Percentiles rank a stretch among this genome's conserved stretches.
These are phyloP conservation scores for Austrolebias charrua DNA, from an alignment of 2,797 vertebrate genomes.

Conservation along the genomic window DNA sequence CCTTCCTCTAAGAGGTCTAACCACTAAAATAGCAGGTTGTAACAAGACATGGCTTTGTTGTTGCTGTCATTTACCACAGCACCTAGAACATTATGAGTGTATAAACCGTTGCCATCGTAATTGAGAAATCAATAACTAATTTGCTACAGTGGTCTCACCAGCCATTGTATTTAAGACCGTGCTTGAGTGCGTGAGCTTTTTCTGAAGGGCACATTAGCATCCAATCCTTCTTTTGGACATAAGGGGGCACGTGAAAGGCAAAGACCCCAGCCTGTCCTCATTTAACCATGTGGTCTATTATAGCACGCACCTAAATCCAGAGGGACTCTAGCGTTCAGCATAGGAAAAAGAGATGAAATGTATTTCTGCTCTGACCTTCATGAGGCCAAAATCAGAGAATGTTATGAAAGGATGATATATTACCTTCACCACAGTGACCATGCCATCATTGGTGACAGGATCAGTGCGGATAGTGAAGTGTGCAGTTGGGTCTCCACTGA, in stretches of 20 bases:
- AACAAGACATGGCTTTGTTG: slow-evolving; percentile 65
- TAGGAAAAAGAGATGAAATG: slow-evolving; percentile 12
- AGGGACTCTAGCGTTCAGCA: slow-evolving; percentile 21
- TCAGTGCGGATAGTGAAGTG: slow-evolving; percentile 92
- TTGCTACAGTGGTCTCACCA: slow-evolving; percentile 67
- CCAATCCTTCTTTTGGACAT: slow-evolving; percentile 65
- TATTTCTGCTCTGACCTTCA: slow-evolving; percentile 9
- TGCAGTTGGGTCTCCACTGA: slow-evolving; percentile 88
- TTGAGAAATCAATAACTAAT: slow-evolving; percentile 82
- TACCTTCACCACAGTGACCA: slow-evolving; percentile 94
- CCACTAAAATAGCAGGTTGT: slow-evolving; percentile 45
- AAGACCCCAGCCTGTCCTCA: slow-evolving; percentile 44
- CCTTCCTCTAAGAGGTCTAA: slow-evolving; percentile 32
- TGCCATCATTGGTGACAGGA: slow-evolving; percentile 89
- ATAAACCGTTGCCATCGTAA: slow-evolving; percentile 68
- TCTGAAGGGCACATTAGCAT: slow-evolving; percentile 53
- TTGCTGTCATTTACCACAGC: slow-evolving; percentile 64
- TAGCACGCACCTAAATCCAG: slow-evolving; percentile 25
- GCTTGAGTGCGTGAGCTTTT: slow-evolving; percentile 41
- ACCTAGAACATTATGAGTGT: slow-evolving; percentile 68
- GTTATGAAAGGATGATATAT: slow-evolving; percentile 21
- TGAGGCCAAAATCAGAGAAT: background rate
- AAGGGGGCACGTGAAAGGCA: slow-evolving; percentile 65
- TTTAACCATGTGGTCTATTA: slow-evolving; percentile 46
- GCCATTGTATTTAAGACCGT: slow-evolving; percentile 61